Percentiles rank a stretch among this genome's conserved stretches.
Conservation (phyloP, 2,888 invertebrate genomes). For the Hipparchia sbordonii region DNA sequence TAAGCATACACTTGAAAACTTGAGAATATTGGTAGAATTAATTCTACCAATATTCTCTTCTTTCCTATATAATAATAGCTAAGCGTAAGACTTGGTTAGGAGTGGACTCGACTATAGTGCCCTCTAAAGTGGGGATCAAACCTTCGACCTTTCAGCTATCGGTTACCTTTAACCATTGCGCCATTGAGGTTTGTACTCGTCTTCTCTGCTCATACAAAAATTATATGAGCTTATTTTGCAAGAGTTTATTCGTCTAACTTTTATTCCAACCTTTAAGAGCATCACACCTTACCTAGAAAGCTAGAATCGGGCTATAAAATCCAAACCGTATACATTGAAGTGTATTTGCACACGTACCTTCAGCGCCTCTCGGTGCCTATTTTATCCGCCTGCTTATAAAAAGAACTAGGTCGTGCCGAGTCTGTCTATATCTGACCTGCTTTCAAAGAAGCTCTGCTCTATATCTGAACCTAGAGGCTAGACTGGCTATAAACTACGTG, state of each 20-base stretch:
- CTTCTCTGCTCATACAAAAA: too few relatives aligned
- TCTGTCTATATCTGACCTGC: slow-evolving; percentile 35
- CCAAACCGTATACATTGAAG: slow-evolving; percentile 27
- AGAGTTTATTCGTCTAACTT: not conserved
- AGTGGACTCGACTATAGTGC: too few relatives aligned
- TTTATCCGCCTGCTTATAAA: slow-evolving; percentile 34
- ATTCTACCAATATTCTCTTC: too few relatives aligned
- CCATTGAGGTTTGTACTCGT: too few relatives aligned
- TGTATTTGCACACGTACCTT: slow-evolving; percentile 33
- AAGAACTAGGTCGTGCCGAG: slow-evolving; percentile 33
- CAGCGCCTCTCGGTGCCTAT: slow-evolving; percentile 10
- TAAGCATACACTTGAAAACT: too few relatives aligned
- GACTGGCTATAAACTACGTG: slow-evolving; percentile 10
- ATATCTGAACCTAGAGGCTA: slow-evolving; percentile 15
- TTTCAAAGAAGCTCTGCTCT: slow-evolving; percentile 21
- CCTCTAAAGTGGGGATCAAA: too few relatives aligned
- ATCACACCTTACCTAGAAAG: not conserved
- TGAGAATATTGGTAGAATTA: too few relatives aligned
- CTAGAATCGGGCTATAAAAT: not conserved
- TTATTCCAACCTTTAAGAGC: slow-evolving; percentile 1
- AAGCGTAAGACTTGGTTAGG: too few relatives aligned
- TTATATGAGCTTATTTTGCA: too few relatives aligned
- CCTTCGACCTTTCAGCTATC: too few relatives aligned
- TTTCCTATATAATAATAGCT: too few relatives aligned
- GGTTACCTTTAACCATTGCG: too few relatives aligned